A percentile compares a stretch with the other conserved stretches of the same genome.
These are phyloP conservation scores for Vidua macroura DNA, from an alignment of 2,113 vertebrate species.

Conservation along the genomic window DNA sequence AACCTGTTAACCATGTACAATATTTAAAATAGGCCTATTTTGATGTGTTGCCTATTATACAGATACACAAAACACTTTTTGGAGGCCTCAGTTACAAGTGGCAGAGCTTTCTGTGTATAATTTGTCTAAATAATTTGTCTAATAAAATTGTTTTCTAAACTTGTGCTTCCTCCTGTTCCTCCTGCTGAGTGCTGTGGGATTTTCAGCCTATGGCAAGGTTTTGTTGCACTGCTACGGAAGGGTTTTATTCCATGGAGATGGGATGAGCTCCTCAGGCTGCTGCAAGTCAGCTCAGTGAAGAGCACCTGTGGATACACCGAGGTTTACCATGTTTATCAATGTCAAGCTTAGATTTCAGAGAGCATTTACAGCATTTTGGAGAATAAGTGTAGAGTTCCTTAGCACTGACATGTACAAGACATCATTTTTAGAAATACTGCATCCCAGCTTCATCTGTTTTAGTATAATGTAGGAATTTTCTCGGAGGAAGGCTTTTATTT, in stretches of 20 bases:
- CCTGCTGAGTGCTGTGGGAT: conserved; percentile 17
- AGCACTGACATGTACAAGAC: neutral
- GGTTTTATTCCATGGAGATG: neutral
- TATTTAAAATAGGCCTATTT: conserved; percentile 99
- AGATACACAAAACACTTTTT: conserved; percentile 93
- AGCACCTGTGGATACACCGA: neutral
- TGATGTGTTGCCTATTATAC: conserved; percentile 99
- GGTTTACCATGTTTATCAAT: neutral
- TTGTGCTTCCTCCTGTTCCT: conserved; percentile 66
- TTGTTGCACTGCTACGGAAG: neutral
- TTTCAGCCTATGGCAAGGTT: neutral
- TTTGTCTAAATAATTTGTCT: conserved; percentile 99
- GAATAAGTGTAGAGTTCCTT: neutral
- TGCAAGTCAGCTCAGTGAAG: neutral
- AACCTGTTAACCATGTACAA: conserved; percentile 89
- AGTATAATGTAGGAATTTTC: neutral
- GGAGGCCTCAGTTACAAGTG: conserved; percentile 99
- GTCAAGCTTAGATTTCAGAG: neutral
- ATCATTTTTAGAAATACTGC: neutral
- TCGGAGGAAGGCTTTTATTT: neutral
- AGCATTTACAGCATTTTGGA: neutral
- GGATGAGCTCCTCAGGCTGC: neutral
- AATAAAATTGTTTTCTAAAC: conserved; percentile 99
- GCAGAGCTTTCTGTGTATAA: conserved; percentile 99
- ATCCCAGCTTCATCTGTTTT: neutral